A percentile compares a stretch with the other conserved stretches of the same genome.
Conservation (phyloP, 2,888 invertebrate species). For the Suillia variegata region DNA sequence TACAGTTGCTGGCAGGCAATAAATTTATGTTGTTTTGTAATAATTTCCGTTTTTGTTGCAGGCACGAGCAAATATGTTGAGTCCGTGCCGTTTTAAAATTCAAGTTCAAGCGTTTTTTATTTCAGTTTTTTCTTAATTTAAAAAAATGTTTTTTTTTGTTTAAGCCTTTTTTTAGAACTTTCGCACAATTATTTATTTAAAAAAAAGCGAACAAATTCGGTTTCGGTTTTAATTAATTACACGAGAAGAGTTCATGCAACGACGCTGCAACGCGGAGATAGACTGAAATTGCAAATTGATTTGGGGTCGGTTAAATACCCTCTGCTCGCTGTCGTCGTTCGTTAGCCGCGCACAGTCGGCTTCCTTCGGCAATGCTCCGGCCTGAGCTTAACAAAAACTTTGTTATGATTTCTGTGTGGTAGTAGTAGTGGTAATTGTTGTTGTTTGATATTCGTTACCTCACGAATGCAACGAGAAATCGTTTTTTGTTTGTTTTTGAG, state of each 20-base stretch:
- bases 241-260: conserved; percentile 52
- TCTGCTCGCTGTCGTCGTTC: conserved; percentile 48
- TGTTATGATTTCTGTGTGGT: conserved; percentile 34
- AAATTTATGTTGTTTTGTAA: too few relatives aligned
- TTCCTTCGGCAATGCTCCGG: conserved; percentile 32
- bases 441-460: conserved; percentile 11
- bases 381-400: too few relatives aligned
- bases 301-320: conserved; percentile 63
- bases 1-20: too few relatives aligned
- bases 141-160: conserved; percentile 18
- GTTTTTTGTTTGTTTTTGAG: not conserved
- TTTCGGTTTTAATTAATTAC: conserved; percentile 17
- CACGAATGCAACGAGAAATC: not conserved
- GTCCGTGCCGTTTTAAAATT: conserved; percentile 16
- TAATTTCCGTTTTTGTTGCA: conserved; percentile 35
- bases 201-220: too few relatives aligned
- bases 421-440: conserved; percentile 22
- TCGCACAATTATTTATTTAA: too few relatives aligned
- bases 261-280: conserved; percentile 62
- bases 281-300: conserved; percentile 63
- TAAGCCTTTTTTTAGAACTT: too few relatives aligned
- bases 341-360: conserved; percentile 20
- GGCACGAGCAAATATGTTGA: not conserved
- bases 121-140: conserved; percentile 15
- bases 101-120: conserved; percentile 32